Evolutionary conservation across 2,113 vertebrate genomes (phyloP), one percentile per base, ranked within the genome.

Genomic region (human (Homo sapiens)): DNA sequence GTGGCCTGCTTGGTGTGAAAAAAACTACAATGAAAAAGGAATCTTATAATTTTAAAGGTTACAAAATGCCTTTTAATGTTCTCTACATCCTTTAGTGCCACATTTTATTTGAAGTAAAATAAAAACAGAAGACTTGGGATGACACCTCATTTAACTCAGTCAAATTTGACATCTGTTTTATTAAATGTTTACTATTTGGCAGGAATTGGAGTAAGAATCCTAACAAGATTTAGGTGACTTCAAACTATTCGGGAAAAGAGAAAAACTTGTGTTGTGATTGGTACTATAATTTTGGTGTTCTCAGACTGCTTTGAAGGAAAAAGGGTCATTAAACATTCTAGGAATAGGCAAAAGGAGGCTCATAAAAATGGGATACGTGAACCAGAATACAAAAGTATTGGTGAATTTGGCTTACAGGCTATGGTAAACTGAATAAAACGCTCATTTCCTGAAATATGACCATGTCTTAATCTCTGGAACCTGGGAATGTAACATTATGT

Each of bases 391-490:
- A 89, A 43, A 66, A 35, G 13, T 18, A 22, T 32, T 7, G 18
- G 87, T 17, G 23, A 64, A 64, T 32, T 32, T 64, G 61, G 27
- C 61, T 81, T 70, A 76, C 1, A 76, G 13, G 11, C 2, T 78
- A 32, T 72, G 6, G 3, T n/a, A 30, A 16, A 6, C 3, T 22
- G 50, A 40, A 27, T 61, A 86, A 73, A 82, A 6, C 8, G 32
- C 17, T 0, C 12, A 10, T 35, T 1, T 1, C 8, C 40, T 7
- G 40, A 64, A 45, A 30, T 30, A 23, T 10, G 8, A 3, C 9
- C 52, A 45, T 22, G 2, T 9, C 16, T 8, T 45, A 22, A 35
- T 50, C 6, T 2, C 45, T 50, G 43, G 12, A 82, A 81, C 8
- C n/a, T 72, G 3, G 8, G 12, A 16, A 61, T 91, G 14, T 7